A percentile compares a stretch with the other conserved stretches of the same genome.
Conservation (phyloP, 2,113 vertebrate genomes). For the Acrocephalus kingi region DNA sequence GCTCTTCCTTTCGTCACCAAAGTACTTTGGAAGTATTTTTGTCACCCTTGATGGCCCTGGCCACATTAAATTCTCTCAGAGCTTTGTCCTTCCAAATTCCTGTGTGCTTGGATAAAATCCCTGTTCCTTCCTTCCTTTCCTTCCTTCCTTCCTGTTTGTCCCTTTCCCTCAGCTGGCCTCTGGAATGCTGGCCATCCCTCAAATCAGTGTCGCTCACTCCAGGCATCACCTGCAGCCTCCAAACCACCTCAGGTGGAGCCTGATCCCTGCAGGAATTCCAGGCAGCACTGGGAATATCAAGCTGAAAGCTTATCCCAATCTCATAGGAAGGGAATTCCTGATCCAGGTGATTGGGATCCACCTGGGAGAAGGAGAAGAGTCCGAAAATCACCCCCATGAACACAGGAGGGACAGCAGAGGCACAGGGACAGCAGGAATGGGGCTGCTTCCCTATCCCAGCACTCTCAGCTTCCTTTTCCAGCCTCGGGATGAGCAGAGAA, state of each 20-base stretch:
- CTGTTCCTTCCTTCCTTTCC: neutral
- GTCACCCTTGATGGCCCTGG: neutral
- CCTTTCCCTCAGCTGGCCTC: neutral
- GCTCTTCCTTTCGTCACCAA: neutral
- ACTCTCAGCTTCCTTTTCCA: neutral
- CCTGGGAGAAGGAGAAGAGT: neutral
- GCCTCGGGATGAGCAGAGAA: neutral
- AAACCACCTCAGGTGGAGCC: fast-evolving
- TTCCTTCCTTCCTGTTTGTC: neutral
- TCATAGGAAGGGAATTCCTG: neutral
- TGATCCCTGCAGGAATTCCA: neutral
- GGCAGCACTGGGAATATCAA: neutral
- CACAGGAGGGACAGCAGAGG: neutral
- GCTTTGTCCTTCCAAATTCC: neutral
- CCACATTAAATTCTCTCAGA: neutral
- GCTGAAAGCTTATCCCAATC: neutral
- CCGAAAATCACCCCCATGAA: fast-evolving
- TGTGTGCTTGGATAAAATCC: neutral
- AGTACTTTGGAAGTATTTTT: neutral
- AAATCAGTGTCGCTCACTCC: fast-evolving
- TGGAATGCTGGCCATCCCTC: neutral
- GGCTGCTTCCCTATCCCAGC: neutral
- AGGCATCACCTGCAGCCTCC: neutral
- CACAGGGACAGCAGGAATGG: neutral
- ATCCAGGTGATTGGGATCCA: neutral